Evolutionary conservation across 2,113 vertebrate species (phyloP), one percentile per base, ranked within the genome.

Genomic region (Larimichthys polyactis): DNA sequence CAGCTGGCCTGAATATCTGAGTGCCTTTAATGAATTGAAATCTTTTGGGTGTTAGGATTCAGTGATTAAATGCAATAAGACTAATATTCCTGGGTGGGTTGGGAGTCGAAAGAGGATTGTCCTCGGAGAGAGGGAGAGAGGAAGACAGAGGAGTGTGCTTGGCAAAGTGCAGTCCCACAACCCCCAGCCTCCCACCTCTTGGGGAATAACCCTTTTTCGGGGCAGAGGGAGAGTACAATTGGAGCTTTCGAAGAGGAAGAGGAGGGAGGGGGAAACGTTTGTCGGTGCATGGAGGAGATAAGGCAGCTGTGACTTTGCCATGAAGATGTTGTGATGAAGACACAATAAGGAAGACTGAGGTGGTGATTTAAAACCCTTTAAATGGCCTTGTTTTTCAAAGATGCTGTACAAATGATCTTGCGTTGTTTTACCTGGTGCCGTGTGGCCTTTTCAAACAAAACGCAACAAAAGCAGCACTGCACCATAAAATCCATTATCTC

Each of bases 1-100:
- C 97, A 97, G 97, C 96, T 97, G 97, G 96, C 87, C 93, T 94
- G 96, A 96, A 97, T 97, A 96, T 94, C 92, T 96, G 94, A 96
- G 96, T 92, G 94, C 92, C 94, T 95, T 94, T 96, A 97, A 96
- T 96, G 95, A 97, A 96, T 95, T 94, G 92, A 95, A 94, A 85
- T 94, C 91, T 93, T 93, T 94, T 89, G 89, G 77, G 95, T 91
- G 94, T 91, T 91, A 94, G 90, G 92, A 94, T 95, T 93, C 93
- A 89, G 92, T 96, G 96, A 97, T 96, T 96, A 96, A 96, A 97
- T 95, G 91, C 95, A 96, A 95, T 95, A 94, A 94, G 93, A 96
- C 95, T 95, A 96, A 96, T 96, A 96, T 95, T 96, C 95, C 96
- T 96, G 75, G 78, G 96, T 96, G 96, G 85, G 82, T 96, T 95